Conservation (phyloP, 2,888 invertebrate species). For the Amblyteles armatorius region DNA sequence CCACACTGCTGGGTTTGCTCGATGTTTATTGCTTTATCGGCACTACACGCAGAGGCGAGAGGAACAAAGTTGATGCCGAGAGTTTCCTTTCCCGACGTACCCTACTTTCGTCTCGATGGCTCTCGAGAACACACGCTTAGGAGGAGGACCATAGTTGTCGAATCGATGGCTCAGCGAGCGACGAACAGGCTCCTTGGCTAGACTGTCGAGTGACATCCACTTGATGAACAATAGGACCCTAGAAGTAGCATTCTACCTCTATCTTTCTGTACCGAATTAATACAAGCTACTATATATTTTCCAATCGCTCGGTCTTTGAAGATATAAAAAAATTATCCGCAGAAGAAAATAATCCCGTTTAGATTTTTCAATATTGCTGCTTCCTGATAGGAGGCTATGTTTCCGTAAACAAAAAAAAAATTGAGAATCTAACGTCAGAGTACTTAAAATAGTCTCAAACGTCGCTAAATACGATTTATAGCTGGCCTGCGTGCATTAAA, state of each 20-base stretch:
- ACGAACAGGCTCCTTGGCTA: conserved; percentile 25
- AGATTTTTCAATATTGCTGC: not conserved
- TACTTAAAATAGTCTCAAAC: too few relatives aligned
- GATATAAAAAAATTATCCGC: not conserved
- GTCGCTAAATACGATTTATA: too few relatives aligned
- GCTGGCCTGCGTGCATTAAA: too few relatives aligned
- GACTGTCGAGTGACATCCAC: conserved; percentile 31
- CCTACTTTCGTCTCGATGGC: conserved; percentile 27
- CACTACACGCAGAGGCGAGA: not conserved
- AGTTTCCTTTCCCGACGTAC: conserved; percentile 2
- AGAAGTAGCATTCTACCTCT: conserved; percentile 32
- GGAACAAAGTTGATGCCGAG: conserved; percentile 34
- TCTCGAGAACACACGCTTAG: conserved; percentile 32
- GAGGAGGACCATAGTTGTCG: conserved; percentile 42
- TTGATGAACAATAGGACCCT: conserved; percentile 37
- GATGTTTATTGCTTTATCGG: conserved; percentile 31
- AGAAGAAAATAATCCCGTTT: not conserved
- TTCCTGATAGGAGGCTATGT: not conserved
- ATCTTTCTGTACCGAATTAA: not conserved
- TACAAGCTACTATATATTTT: conserved; percentile 26
- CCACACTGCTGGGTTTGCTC: not conserved
- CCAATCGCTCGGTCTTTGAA: not conserved
- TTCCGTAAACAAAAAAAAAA: too few relatives aligned
- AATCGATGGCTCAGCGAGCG: conserved; percentile 38
- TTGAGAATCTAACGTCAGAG: too few relatives aligned